Evolutionary conservation across 1,140 invertebrate species (phyloP), one percentile per base, ranked within the genome.

Genomic region (Drosophila funebris): DNA sequence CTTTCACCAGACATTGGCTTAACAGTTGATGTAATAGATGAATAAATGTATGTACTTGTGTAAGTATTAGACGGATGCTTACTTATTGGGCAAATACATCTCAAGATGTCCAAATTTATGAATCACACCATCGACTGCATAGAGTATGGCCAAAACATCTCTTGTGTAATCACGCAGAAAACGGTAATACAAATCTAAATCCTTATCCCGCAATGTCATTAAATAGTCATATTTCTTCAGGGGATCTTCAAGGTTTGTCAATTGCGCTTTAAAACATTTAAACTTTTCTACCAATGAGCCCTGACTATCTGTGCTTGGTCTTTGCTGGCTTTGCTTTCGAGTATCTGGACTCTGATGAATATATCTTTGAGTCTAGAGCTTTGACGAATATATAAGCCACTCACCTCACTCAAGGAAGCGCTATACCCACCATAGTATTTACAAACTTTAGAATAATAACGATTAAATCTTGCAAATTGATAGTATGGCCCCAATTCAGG

Each of bases 201-300:
- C 27, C 3, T 48, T 4, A 16, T 52, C 27, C 1, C 29, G 43
- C 20, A 72, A 22, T 0, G 11, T 7, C 24, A 41, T 22, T n/a
- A 72, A 31, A 11, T 27, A 36, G 3, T 72, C 44, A 18, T 72
- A 67, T 33, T 72, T 66, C 22, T 43, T 27, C 1, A 50, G 1
- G 4, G 44, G 43, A 52, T 67, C 53, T 0, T 0, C 8, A 29
- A 27, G 39, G 3, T 9, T 36, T 0, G 13, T 9, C 27, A 72
- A 36, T 18, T 24, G 4, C 1, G 4, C 9, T 2, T 43, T 57
- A 57, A 66, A 57, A 1, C 0, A 14, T 1, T 5, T 11, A 0
- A 53, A 4, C 4, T 64, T 33, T 9, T 48, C 24, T 9, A 8
- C 24, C 6, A n/a, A 7, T 1, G 20, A 13, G 5, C n/a, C 5